A percentile compares a stretch with the other conserved stretches of the same genome.
Evolutionary conservation across 1,140 invertebrate genomes (phyloP).

Genomic region (Meloidogyne hapla): DNA sequence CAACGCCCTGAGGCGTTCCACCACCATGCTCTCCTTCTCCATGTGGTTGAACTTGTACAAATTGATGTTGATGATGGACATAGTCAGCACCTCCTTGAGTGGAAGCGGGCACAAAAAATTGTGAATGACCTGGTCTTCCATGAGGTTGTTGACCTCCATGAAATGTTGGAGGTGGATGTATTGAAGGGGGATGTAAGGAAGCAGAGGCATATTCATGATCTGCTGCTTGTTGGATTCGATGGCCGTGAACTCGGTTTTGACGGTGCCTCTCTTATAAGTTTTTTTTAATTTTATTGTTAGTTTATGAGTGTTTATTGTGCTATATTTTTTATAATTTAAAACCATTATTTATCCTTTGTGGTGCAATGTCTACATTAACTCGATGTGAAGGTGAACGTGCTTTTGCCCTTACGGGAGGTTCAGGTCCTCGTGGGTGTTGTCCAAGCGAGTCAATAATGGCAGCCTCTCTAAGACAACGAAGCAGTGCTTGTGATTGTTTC

Average conservation of each 20-base stretch:
- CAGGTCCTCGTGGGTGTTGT: not conserved
- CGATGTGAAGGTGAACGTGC: not conserved
- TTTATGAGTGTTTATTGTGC: not conserved
- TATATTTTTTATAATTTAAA: not conserved
- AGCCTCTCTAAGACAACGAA: not conserved
- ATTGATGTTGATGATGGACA: not conserved
- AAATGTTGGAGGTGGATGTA: not conserved
- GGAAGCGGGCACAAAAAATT: not conserved
- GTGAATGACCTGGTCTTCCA: not conserved
- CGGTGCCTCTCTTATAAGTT: not conserved
- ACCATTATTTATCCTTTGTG: not conserved
- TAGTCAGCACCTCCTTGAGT: not conserved
- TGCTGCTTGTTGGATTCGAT: not conserved
- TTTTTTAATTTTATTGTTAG: not conserved
- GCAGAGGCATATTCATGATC: not conserved
- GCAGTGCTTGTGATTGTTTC: not conserved
- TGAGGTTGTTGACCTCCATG: not conserved
- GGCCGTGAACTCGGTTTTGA: not conserved
- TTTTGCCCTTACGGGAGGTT: not conserved
- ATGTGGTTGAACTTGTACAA: not conserved
- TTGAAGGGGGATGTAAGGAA: not conserved
- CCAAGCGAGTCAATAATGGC: not conserved
- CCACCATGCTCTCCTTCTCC: not conserved
- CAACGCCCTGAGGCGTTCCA: not conserved
- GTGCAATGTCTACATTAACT: not conserved